phyloP scores from a whole-genome alignment of 2,888 invertebrate species.

The Ferdinandea cuprea region DNA sequence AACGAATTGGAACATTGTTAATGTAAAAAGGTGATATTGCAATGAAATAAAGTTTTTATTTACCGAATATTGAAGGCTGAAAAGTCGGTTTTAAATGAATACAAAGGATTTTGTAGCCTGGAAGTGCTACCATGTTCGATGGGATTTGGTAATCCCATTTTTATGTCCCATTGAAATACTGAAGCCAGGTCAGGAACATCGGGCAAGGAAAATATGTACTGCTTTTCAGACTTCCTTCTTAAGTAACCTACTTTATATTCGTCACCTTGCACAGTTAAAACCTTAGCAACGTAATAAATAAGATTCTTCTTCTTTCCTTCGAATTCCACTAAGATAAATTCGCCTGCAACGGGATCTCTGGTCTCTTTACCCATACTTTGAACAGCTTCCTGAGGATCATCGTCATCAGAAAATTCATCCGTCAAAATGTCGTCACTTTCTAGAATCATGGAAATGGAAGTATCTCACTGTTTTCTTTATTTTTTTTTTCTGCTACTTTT shows the following conservation, averaged over 20 bases:
- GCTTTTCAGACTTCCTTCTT: slow-evolving; percentile 7
- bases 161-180: too few relatives aligned
- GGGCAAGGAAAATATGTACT: neutral
- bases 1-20: neutral
- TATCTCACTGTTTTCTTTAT: neutral
- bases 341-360: slow-evolving; percentile 12
- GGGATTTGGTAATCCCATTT: too few relatives aligned
- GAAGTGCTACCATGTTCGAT: too few relatives aligned
- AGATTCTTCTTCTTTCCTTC: slow-evolving; percentile 14
- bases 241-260: slow-evolving; percentile 10
- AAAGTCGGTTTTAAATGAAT: slow-evolving; percentile 8
- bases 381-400: neutral
- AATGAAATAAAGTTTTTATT: neutral
- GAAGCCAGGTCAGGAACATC: too few relatives aligned
- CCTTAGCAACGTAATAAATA: slow-evolving; percentile 13
- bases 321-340: slow-evolving; percentile 21
- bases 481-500: neutral
- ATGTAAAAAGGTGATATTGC: too few relatives aligned
- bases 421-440: slow-evolving; percentile 9
- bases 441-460: neutral
- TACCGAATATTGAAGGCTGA: slow-evolving; percentile 8
- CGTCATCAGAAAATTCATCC: slow-evolving; percentile 6
- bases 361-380: neutral
- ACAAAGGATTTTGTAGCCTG: slow-evolving; percentile 12
- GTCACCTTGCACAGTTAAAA: neutral